Conservation (phyloP, 2,888 invertebrate species). For the Aphodius sticticus region DNA sequence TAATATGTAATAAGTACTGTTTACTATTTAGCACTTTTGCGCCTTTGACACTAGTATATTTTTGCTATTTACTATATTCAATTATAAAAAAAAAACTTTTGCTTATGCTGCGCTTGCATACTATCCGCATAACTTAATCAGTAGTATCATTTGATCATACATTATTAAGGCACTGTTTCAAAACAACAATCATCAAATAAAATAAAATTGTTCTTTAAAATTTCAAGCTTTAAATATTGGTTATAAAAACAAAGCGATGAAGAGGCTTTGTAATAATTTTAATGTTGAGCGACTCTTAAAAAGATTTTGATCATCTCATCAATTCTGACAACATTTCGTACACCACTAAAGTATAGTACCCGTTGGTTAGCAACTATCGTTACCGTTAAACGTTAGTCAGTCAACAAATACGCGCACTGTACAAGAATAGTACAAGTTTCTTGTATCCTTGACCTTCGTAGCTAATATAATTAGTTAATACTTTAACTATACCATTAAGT, state of each 20-base stretch:
- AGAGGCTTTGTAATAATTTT: too few relatives aligned
- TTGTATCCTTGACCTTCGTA: background rate
- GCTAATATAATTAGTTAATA: background rate
- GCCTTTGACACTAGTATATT: too few relatives aligned
- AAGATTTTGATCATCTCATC: background rate
- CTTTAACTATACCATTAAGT: background rate
- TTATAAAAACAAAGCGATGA: too few relatives aligned
- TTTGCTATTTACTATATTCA: too few relatives aligned
- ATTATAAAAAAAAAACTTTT: background rate
- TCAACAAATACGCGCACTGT: background rate
- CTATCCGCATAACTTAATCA: background rate
- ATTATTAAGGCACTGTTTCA: background rate
- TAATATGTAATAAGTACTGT: too few relatives aligned
- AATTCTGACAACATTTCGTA: background rate
- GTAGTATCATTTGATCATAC: too few relatives aligned
- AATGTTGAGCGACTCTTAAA: background rate
- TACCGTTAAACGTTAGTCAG: background rate
- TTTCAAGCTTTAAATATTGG: too few relatives aligned
- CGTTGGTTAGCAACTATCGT: background rate
- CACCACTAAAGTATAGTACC: background rate
- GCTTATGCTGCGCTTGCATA: background rate
- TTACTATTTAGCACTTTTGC: too few relatives aligned
- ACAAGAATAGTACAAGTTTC: background rate
- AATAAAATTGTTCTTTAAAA: too few relatives aligned
- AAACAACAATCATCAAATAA: background rate